Evolutionary conservation across 2,888 invertebrate species (phyloP), one percentile per base, ranked within the genome.

Genomic region (Nymphalis urticae): DNA sequence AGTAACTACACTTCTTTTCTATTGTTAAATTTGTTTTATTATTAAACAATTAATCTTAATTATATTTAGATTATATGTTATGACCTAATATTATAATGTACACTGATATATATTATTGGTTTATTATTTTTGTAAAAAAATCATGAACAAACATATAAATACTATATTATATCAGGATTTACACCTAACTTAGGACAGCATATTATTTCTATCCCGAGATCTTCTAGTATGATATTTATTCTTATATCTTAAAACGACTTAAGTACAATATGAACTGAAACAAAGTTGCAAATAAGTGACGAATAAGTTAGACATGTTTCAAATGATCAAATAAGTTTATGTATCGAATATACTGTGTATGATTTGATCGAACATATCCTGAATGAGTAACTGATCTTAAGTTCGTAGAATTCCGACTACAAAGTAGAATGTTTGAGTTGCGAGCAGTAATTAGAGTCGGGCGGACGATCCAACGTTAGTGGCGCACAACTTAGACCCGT

Each of bases 371-470:
- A 53, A 53, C 56, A 56, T 56, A 32, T 56, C 56, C 56, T 32
- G 36, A 56, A 7, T 56, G n/a, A 36, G 32, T 56, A 16, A 27
- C 8, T 56, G n/a, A 32, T 32, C 56, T 27, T n/a, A 32, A 56
- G 56, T 36, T n/a, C 6, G 60, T 36, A 58, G 24, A 36, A n/a
- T 42, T 61, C 48, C 64, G 47, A 65, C 51, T 65, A 70, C 62
- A 63, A 48, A 61, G 50, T 53, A 51, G 64, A 63, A 60, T 72
- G 66, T 72, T 72, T 72, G 58, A 73, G 73, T 73, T 73, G 64
- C 66, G 48, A 73, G 68, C 64, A 66, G 63, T 70, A 71, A 73
- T 72, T 72, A 73, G 69, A 56, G n/a, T 27, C 68, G 61, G 62
- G 68, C 48, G 58, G 65, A 62, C 51, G 54, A 27, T 48, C 50